Conservation (phyloP, 2,888 invertebrate genomes). For the Papilio gigon region DNA sequence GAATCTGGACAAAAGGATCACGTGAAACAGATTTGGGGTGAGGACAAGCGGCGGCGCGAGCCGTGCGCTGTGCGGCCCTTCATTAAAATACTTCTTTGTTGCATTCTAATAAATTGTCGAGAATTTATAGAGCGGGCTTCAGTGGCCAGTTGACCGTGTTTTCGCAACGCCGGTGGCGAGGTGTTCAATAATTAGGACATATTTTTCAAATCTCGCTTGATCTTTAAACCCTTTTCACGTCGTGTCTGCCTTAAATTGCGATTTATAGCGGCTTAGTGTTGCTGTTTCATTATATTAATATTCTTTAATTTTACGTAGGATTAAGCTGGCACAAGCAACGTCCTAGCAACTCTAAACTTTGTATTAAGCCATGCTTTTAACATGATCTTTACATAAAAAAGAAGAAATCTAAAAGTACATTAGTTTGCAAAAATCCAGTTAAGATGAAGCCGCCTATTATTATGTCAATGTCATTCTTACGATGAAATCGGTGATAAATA, state of each 20-base stretch:
- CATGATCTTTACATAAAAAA: not conserved
- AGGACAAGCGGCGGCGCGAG: slow-evolving; percentile 6
- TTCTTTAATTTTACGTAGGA: not conserved
- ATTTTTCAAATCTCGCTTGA: slow-evolving; percentile 17
- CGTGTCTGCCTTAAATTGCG: slow-evolving; percentile 21
- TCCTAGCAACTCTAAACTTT: not conserved
- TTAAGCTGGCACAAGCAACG: not conserved
- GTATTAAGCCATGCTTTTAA: not conserved
- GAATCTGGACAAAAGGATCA: slow-evolving; percentile 40
- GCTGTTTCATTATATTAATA: slow-evolving; percentile 5
- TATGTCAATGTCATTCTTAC: not conserved
- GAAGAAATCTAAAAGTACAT: not conserved
- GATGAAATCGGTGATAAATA: not conserved
- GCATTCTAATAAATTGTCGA: slow-evolving; percentile 47
- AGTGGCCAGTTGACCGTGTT: slow-evolving; percentile 12
- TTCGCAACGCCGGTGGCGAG: slow-evolving; percentile 42
- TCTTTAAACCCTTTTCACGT: slow-evolving; percentile 20
- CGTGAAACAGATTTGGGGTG: slow-evolving; percentile 19
- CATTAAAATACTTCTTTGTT: slow-evolving; percentile 42
- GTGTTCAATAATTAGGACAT: slow-evolving; percentile 20
- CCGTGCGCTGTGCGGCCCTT: slow-evolving; percentile 17
- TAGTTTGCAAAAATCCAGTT: not conserved
- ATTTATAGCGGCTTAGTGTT: slow-evolving; percentile 12
- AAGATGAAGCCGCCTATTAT: not conserved
- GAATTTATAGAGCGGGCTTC: slow-evolving; percentile 47